A percentile compares a stretch with the other conserved stretches of the same genome.
phyloP scores from a whole-genome alignment of 2,888 invertebrate genomes.

The Fragum whitleyi region DNA sequence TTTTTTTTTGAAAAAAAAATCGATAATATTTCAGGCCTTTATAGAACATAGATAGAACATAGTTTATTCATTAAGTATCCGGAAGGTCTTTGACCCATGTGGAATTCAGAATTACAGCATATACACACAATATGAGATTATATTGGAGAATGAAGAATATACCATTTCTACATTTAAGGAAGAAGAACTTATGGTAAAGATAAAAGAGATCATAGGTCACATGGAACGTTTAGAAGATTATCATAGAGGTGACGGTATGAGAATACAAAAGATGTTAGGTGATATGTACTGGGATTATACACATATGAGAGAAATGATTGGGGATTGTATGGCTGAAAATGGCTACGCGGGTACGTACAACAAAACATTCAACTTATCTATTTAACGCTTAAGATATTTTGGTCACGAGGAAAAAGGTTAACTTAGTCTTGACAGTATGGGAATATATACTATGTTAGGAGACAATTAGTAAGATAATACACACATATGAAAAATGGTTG shows the following conservation, averaged over 20 bases:
- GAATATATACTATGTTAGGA: no score
- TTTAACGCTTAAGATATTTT: not conserved
- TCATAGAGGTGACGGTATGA: constrained; percentile 79
- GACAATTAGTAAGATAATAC: constrained; percentile 75
- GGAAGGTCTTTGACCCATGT: no score
- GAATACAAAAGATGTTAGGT: constrained; percentile 77
- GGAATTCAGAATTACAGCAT: no score
- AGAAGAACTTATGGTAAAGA: constrained; percentile 73
- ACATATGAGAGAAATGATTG: constrained; percentile 70
- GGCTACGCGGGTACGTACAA: constrained; percentile 77
- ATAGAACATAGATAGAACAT: no score
- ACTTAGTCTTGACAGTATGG: no score
- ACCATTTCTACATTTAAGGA: constrained; percentile 65
- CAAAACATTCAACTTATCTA: not conserved
- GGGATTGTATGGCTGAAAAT: constrained; percentile 72
- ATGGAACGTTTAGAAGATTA: constrained; percentile 77
- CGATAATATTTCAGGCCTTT: no score
- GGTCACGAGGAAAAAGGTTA: no score
- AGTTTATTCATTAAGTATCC: no score
- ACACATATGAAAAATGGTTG: constrained; percentile 70
- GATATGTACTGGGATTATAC: constrained; percentile 80
- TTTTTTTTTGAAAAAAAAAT: no score
- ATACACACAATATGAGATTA: no score
- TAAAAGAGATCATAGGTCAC: constrained; percentile 71
- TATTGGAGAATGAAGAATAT: no score